Evolutionary conservation across 2,113 vertebrate species (phyloP), one percentile per base, ranked within the genome.

Genomic region (Hippocampus zosterae): DNA sequence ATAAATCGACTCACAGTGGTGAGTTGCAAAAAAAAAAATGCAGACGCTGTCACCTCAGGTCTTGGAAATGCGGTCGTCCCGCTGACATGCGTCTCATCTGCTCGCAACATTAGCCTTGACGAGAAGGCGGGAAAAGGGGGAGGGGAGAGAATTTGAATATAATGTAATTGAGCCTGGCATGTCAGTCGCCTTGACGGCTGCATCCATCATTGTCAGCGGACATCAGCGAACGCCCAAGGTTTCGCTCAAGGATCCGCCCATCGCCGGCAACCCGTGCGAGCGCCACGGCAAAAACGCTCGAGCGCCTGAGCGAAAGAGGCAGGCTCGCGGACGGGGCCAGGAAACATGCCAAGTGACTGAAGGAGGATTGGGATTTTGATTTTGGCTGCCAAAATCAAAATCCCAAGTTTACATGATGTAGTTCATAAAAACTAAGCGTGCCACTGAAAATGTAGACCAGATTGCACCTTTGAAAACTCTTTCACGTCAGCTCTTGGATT

Each of bases 181-280:
- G 87, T 90, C 88, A 90, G 85, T 84, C 77, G 68, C 46, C 67
- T 50, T 75, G 88, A 91, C 83, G 79, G 85, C 86, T 83, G 79
- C 89, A 92, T 93, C 90, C 87, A 88, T 93, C 91, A 92, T 76
- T 89, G 90, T 92, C 91, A 91, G 62, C 78, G 72, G 81, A 76
- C 86, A 84, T 91, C 91, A 87, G 78, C 48, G 83, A 68, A 57
- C 71, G 72, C 84, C 83, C 90, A 85, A 92, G 90, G 90, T 90
- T 89, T 77, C 72, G 52, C 80, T 73, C 80, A 80, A 85, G 87
- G 83, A 90, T 84, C 72, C 79, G 77, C 67, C 81, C 69, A 83
- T 77, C 67, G 78, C 83, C 76, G 83, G 80, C n/a, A 74, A 84
- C 86, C 87, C 83, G 85, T 84, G 67, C 69, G 85, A 53, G 73